These are phyloP conservation scores for Selenia dentaria DNA, from an alignment of 2,888 invertebrate genomes.

Conservation along the genomic window DNA sequence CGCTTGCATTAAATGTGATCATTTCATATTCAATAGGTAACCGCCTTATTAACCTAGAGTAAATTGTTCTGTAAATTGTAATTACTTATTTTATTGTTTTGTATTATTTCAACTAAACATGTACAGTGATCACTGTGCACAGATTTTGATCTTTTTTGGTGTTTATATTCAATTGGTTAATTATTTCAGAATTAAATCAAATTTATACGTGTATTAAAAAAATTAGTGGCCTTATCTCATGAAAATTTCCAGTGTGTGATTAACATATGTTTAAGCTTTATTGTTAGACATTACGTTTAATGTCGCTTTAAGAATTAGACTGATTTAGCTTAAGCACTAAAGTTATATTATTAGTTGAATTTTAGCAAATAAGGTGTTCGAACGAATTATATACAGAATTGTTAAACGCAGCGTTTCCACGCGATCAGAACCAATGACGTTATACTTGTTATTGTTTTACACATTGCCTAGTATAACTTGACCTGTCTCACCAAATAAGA, in stretches of 20 bases:
- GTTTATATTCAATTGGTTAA: slow-evolving; percentile 18
- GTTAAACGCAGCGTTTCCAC: slow-evolving; percentile 23
- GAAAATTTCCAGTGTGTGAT: slow-evolving; percentile 77
- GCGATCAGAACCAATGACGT: slow-evolving; percentile 16
- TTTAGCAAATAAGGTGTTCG: slow-evolving; percentile 67
- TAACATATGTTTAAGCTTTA: slow-evolving; percentile 78
- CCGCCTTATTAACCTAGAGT: slow-evolving; percentile 62
- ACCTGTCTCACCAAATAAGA: neutral
- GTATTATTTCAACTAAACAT: slow-evolving; percentile 33
- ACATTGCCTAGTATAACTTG: slow-evolving; percentile 8
- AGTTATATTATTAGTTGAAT: slow-evolving; percentile 76
- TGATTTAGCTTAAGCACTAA: slow-evolving; percentile 83
- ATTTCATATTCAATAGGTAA: slow-evolving; percentile 7
- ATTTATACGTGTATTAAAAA: slow-evolving; percentile 42
- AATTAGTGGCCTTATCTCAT: slow-evolving; percentile 73
- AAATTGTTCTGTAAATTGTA: slow-evolving; percentile 40
- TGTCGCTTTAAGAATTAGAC: slow-evolving; percentile 84
- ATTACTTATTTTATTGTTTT: neutral
- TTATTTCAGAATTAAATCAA: slow-evolving; percentile 32
- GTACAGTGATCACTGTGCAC: slow-evolving; percentile 26
- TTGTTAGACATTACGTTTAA: slow-evolving; percentile 71
- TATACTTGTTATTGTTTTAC: slow-evolving; percentile 16
- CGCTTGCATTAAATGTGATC: slow-evolving; percentile 8
- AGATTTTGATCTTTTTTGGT: slow-evolving; percentile 31
- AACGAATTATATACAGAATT: slow-evolving; percentile 48